These are phyloP conservation scores for Drosophila fungiperda DNA, from an alignment of 2,888 invertebrate genomes.

Conservation along the genomic window DNA sequence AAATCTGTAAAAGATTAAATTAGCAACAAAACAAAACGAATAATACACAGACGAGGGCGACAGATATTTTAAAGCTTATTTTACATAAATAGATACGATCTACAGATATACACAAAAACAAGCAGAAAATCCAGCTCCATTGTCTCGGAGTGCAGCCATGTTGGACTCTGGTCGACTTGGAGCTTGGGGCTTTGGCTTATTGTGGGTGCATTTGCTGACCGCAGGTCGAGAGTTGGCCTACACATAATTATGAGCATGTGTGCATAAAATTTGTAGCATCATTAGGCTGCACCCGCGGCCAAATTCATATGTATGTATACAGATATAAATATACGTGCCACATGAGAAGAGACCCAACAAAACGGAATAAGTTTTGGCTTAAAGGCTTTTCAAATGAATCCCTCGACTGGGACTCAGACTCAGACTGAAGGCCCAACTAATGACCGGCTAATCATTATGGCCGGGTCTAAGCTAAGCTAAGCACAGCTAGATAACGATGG, in stretches of 20 bases:
- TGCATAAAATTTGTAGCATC: constrained; percentile 79
- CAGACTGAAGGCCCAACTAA: constrained; percentile 61
- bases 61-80: constrained; percentile 64
- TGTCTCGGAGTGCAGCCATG: constrained; percentile 27
- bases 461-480: constrained; percentile 46
- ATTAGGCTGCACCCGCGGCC: constrained; percentile 78
- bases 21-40: constrained; percentile 26
- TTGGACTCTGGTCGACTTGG: not conserved
- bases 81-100: constrained; percentile 75
- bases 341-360: constrained; percentile 48
- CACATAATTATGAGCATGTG: constrained; percentile 61
- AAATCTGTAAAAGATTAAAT: constrained; percentile 57
- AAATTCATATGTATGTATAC: constrained; percentile 36
- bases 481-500: constrained; percentile 72
- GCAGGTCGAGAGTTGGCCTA: constrained; percentile 16
- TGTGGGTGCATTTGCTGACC: constrained; percentile 60
- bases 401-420: constrained; percentile 47
- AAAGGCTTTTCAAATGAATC: constrained; percentile 79
- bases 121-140: constrained; percentile 23
- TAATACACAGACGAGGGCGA: constrained; percentile 53
- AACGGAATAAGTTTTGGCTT: constrained; percentile 72
- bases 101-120: constrained; percentile 54
- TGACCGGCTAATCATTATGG: constrained; percentile 79
- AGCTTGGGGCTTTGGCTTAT: constrained; percentile 21
- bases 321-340: constrained; percentile 15